Base-by-base conservation (phyloP, 2,113 vertebrate genomes). In the Cynocephalus volans region DNA sequence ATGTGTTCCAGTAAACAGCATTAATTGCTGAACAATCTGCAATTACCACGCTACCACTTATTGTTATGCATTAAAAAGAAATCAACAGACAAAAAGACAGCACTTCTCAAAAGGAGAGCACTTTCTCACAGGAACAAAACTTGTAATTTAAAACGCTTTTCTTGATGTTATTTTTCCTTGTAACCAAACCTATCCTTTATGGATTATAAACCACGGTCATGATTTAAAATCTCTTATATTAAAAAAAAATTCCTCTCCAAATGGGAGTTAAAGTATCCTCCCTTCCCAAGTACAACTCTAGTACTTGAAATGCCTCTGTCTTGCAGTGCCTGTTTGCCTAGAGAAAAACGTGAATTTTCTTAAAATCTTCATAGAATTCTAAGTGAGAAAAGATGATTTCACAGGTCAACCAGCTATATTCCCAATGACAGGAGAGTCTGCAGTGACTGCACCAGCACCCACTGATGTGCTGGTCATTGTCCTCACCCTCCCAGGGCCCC, bases 1-100 rank as follows among this genome's bases (percentile, higher is more conserved):
- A 75, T 83, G 54, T 13, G 45, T 95, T 75, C 90, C 88, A 69
- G 96, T 24, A 64, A 97, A 56, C 28, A 89, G 76, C 93, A 93
- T 86, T 90, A 97, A 93, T 21, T 89, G 90, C 93, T 48, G 81
- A 90, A 95, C 90, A 97, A 96, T 54, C 90, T 81, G 52, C 14
- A 96, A 93, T 94, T 24, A 93, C 65, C 19, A 64, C 33, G 28
- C 41, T 2, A 64, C 82, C 90, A 82, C 76, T 94, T 73, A 64
- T 50, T 90, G 94, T 86, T 90, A 60, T 60, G 26, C 1, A 86
- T 77, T 70, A 97, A 65, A 33, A 93, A 95, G 52, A 96, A 87
- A 81, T 67, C 41, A 75, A 81, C 13, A 60, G 50, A 93, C 72
- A 95, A 77, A 96, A 89, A 96, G 45, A 95, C 18, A 79, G 1